These are phyloP conservation scores for Catamblyrhynchus diadema DNA, from an alignment of 2,797 vertebrate species.

Conservation along the genomic window DNA sequence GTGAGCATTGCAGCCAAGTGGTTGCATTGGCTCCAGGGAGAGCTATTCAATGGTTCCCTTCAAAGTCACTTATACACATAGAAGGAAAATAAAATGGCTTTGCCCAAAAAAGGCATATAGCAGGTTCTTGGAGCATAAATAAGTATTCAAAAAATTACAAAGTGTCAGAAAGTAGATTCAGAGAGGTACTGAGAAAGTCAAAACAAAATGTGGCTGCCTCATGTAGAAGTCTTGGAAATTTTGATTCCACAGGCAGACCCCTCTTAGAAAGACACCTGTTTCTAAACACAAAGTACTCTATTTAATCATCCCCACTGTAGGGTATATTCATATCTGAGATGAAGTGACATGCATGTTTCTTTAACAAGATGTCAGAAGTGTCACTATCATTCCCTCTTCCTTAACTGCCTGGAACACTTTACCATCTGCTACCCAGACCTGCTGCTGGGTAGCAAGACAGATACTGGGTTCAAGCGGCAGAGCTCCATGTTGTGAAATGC, in stretches of 20 bases:
- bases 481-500: neutral
- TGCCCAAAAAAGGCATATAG: neutral
- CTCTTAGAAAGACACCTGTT: neutral
- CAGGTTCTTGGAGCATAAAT: neutral
- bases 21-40: neutral
- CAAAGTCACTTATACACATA: fast-evolving
- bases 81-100: neutral
- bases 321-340: neutral
- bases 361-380: neutral
- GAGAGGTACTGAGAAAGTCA: neutral
- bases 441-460: neutral
- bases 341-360: neutral
- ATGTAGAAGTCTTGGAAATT: neutral
- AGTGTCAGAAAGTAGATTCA: neutral
- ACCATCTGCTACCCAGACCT: neutral
- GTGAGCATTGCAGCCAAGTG: neutral
- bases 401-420: neutral
- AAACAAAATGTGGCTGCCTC: neutral
- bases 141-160: neutral
- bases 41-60: neutral
- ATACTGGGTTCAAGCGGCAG: neutral
- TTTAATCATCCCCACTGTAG: neutral
- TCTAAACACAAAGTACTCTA: neutral
- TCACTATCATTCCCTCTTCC: neutral
- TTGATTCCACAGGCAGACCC: neutral